Evolutionary conservation across 2,113 vertebrate genomes (phyloP), one percentile per base, ranked within the genome.

Genomic region (Speoplatyrhinus poulsoni): DNA sequence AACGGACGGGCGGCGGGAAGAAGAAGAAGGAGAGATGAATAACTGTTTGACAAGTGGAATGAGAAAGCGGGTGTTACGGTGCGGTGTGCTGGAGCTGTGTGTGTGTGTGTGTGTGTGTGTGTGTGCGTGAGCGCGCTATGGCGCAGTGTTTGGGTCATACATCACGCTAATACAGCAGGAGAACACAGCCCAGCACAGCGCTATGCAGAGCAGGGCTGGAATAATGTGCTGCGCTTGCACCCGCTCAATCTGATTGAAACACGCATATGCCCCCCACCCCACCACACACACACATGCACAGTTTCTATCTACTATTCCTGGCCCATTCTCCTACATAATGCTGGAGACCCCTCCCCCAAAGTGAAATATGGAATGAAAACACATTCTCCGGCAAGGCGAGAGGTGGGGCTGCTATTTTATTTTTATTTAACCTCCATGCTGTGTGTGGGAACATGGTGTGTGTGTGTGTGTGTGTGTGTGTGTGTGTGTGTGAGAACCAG

Each of bases 121-220:
- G 54, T 56, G 55, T 16, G 55, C 6, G 54, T 56, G 58, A 36
- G 62, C 13, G 62, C 15, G 26, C n/a, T 5, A 32, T 36, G 58
- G 86, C 82, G n/a, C 69, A 48, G 84, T 64, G 66, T 86, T 74
- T 62, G 77, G 84, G 76, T 88, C 86, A 88, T 91, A 90, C 87
- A 91, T 92, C 90, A 92, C 77, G 26, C 82, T 89, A 89, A 91
- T 89, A 89, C 88, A 87, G 86, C 89, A 81, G 79, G 83, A 87
- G 86, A 84, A 88, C 84, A 75, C 74, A 85, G 87, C 82, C 87
- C 78, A 80, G 87, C 84, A 13, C 88, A 85, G 90, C 82, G 85
- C 87, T 88, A 91, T 90, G 90, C 90, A 91, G 90, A 91, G 82
- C 85, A 88, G 87, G 68, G n/a, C 63, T 79, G 82, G 83, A 90